Percentiles rank a stretch among this genome's conserved stretches.
Conservation (phyloP, 2,888 invertebrate genomes). For the Limnephilus rhombicus region DNA sequence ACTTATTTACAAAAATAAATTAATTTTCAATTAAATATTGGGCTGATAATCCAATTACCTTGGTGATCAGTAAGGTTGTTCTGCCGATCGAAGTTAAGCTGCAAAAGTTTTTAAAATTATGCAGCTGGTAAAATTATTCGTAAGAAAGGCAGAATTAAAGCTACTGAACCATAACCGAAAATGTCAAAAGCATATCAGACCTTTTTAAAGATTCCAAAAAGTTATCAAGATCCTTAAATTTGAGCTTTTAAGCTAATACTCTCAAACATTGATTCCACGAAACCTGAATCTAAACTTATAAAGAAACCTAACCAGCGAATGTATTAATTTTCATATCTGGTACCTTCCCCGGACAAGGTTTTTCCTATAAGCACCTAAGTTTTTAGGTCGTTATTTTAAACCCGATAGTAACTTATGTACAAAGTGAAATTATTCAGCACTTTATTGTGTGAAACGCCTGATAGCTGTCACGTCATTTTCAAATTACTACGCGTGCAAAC, state of each 20-base stretch:
- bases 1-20: too few relatives aligned
- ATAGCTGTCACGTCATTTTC: constrained; percentile 39
- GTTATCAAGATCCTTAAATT: too few relatives aligned
- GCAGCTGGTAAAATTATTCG: too few relatives aligned
- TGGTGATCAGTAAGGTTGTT: too few relatives aligned
- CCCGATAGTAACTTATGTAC: not conserved
- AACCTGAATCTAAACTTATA: not conserved
- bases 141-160: too few relatives aligned
- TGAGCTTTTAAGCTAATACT: not conserved
- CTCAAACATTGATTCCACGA: not conserved
- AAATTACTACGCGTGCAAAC: constrained; percentile 31
- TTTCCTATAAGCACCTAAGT: not conserved
- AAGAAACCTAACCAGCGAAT: not conserved
- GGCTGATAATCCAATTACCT: too few relatives aligned
- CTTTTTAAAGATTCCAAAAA: too few relatives aligned
- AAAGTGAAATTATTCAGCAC: constrained; percentile 7
- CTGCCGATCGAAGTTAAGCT: too few relatives aligned
- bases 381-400: not conserved
- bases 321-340: not conserved
- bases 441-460: not conserved
- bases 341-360: not conserved
- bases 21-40: too few relatives aligned
- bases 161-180: too few relatives aligned
- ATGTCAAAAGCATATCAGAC: too few relatives aligned
- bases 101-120: too few relatives aligned